Evolutionary conservation across 1,140 invertebrate species (phyloP), one percentile per base, ranked within the genome.

Genomic region (Cotesia typhae): DNA sequence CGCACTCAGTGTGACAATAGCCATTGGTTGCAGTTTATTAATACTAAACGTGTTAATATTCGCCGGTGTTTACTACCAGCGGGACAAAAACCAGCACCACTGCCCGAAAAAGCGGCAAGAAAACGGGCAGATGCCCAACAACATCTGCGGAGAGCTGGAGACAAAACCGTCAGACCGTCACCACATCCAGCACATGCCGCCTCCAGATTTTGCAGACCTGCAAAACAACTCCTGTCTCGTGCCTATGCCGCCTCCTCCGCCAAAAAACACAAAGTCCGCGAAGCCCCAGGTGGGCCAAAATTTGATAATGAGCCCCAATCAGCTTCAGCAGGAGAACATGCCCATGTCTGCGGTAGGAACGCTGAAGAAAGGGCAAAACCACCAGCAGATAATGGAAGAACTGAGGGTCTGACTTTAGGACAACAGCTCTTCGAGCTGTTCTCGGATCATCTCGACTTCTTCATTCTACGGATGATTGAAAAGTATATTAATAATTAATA

Each of bases 1-100:
- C 0, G 95, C 95, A 0, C 84, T 97, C 5, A 95, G 94, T 81
- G 93, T 98, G 0, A 97, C 95, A 2, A 95, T 98, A 75, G 95
- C 95, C n/a, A 96, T 98, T 69, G 96, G 96, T 2, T 96, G 95
- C 77, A 95, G 94, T 3, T 84, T 98, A 28, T 88, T 98, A 12
- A 94, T 97, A 74, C 86, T 98, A 5, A 98, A 98, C 81, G 93
- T 97, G 0, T 87, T 98, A 9, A 95, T 98, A 77, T 97, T 98
- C 80, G 95, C 95, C 41, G 96, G 95, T 2, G 94, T 98, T 0
- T 98, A 96, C 79, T 97, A 97, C 83, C 95, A 97, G 80, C 88
- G 95, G 10, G 95, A 97, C 80, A 95, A 96, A 81, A 91, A 75
- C 74, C 82, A 86, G 75, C 86, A 88, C 82, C 80, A 76, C 84